Base-by-base conservation (phyloP, 2,888 invertebrate species). In the Rotaria socialis region DNA sequence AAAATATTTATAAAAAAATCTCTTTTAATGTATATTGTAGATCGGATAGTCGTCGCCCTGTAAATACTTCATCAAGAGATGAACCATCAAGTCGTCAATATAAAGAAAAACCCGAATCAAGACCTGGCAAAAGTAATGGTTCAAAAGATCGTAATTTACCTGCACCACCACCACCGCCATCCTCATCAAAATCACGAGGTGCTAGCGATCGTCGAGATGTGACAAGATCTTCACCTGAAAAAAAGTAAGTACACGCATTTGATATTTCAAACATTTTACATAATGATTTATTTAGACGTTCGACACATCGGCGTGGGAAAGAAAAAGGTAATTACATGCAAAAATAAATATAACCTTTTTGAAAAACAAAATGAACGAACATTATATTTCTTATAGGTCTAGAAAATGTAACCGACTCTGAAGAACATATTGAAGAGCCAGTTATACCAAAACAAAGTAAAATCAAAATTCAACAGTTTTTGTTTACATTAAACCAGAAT, bases 401-500 rank as follows among this genome's bases (percentile, higher is more conserved):
- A 47, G 80, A 80, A 47, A 80, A 80, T 80, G n/a, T 80, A 14
- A 80, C 80, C 7, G 80, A 80, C 35, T 67, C 67, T 47, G 80
- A 80, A 80, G 80, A 47, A 47, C 43, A 80, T 47, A 2, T 47
- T 2, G 80, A 80, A 35, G 80, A 80, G 47, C n/a, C 80, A 24
- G 6, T 47, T n/a, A 14, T 80, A 22, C 47, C 47, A 24, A 80
- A 80, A 47, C 80, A 16, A 80, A 0, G 80, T 80, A 80, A 43
- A 47, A 11, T n/a, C 11, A 4, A 14, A 47, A 16, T 52, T 43
- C 24, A 1, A 41, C 6, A 43, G 5, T n/a, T 19, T 19, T 11
- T 80, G 19, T 47, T 47, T 47, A 5, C 7, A 6, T 55, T 3
- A 22, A 22, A 55, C 5, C 19, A 55, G 5, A 55, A 6, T 50